Conservation (phyloP, 2,888 invertebrate genomes). For the Drosophila bunnanda region DNA sequence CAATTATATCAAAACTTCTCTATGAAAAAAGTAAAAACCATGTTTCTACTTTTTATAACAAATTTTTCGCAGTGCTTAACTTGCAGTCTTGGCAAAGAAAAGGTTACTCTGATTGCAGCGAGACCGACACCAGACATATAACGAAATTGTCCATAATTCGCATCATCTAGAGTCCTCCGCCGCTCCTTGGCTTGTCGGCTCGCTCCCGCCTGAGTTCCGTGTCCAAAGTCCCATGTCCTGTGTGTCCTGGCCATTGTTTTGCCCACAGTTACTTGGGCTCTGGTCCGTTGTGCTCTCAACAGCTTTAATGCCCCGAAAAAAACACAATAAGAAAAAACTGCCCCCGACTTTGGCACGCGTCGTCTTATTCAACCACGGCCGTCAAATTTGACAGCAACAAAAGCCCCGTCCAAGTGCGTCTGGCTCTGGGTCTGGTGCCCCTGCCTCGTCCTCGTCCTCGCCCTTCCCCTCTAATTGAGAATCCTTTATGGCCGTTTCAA, state of each 20-base stretch:
- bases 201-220: conserved; percentile 9
- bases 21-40: too few species aligned
- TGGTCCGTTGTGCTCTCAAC: conserved; percentile 58
- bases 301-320: conserved; percentile 66
- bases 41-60: too few species aligned
- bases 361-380: conserved; percentile 77
- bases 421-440: conserved; percentile 17
- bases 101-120: conserved; percentile 41
- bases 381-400: conserved; percentile 82
- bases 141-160: conserved; percentile 60
- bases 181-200: conserved; percentile 31
- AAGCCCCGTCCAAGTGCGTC: conserved; percentile 42
- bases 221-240: conserved; percentile 14
- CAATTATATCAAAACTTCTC: too few species aligned
- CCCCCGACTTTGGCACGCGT: conserved; percentile 67
- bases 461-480: conserved; percentile 75
- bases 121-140: conserved; percentile 27
- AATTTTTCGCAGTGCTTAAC: neutral
- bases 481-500: conserved; percentile 81
- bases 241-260: conserved; percentile 53
- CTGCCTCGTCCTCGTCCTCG: conserved; percentile 7
- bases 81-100: conserved; percentile 9
- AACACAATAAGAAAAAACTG: conserved; percentile 17
- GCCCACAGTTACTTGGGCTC: conserved; percentile 35
- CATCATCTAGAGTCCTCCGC: conserved; percentile 50